Conservation (phyloP, 2,888 invertebrate genomes). For the Lottia scabra region DNA sequence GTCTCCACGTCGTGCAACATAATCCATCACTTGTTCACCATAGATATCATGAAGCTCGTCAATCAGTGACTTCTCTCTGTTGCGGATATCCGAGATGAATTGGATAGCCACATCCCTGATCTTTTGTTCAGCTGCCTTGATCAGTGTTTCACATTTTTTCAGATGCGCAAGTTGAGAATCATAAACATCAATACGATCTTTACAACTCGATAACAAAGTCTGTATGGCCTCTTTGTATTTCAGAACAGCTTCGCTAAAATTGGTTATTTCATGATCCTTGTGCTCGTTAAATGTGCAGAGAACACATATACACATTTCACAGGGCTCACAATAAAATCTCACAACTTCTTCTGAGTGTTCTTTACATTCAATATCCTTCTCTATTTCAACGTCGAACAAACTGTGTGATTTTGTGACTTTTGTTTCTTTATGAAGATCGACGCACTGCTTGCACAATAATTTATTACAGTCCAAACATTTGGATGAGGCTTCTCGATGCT, state of each 20-base stretch:
- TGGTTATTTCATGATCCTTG: slow-evolving; percentile 66
- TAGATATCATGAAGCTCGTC: slow-evolving; percentile 67
- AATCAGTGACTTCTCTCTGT: slow-evolving; percentile 65
- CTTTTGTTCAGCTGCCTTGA: slow-evolving; percentile 65
- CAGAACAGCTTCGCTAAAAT: slow-evolving; percentile 65
- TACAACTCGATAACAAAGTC: slow-evolving; percentile 59
- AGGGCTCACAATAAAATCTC: slow-evolving; percentile 69
- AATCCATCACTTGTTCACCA: slow-evolving; percentile 66
- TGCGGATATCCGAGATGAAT: slow-evolving; percentile 66
- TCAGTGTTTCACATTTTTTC: slow-evolving; percentile 60
- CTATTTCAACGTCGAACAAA: slow-evolving; percentile 69
- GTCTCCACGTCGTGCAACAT: slow-evolving; percentile 61
- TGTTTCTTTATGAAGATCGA: slow-evolving; percentile 66
- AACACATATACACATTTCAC: slow-evolving; percentile 69
- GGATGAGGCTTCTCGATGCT: slow-evolving; percentile 67
- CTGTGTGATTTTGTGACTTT: slow-evolving; percentile 69
- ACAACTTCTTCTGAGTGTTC: slow-evolving; percentile 69
- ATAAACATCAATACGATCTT: slow-evolving; percentile 61
- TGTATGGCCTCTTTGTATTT: slow-evolving; percentile 68
- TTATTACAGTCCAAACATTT: slow-evolving; percentile 70
- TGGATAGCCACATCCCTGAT: slow-evolving; percentile 66
- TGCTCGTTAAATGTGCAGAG: slow-evolving; percentile 70
- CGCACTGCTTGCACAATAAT: slow-evolving; percentile 67
- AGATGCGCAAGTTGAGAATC: slow-evolving; percentile 61
- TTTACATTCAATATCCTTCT: slow-evolving; percentile 69